These are phyloP conservation scores for Diadumene lineata DNA, from an alignment of 92 coral and sea anemone genomes.

Conservation along the genomic window DNA sequence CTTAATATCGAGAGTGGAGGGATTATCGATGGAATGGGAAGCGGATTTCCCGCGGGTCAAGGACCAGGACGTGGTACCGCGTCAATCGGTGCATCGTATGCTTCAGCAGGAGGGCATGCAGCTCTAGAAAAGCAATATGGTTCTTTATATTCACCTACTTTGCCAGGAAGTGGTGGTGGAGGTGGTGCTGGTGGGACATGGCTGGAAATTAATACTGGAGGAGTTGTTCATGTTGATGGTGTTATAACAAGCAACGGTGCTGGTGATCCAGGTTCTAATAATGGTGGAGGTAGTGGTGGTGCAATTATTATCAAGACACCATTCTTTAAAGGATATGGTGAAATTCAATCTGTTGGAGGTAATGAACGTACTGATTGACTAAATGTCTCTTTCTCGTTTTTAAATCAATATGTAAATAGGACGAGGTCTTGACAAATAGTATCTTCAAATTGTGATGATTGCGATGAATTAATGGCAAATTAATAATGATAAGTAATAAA, in stretches of 20 bases:
- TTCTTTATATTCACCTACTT: conserved; percentile 45
- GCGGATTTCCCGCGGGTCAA: conserved; percentile 49
- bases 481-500: too few species aligned
- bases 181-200: conserved; percentile 62
- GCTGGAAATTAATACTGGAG: conserved; percentile 54
- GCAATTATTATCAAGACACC: conserved; percentile 39
- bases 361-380: not conserved
- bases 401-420: too few species aligned
- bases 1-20: conserved; percentile 61
- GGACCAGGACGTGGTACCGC: conserved; percentile 67
- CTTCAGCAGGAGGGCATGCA: conserved; percentile 57
- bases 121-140: conserved; percentile 43
- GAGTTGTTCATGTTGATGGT: conserved; percentile 59
- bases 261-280: conserved; percentile 26
- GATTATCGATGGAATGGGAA: conserved; percentile 51
- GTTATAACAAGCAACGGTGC: conserved; percentile 40
- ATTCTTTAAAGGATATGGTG: conserved; percentile 57
- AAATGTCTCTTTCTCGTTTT: too few species aligned
- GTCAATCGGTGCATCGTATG: conserved; percentile 55
- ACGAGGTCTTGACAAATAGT: too few species aligned
- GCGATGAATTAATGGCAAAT: too few species aligned
- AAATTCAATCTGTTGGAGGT: conserved; percentile 59
- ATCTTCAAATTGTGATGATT: too few species aligned
- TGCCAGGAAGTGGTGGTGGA: conserved; percentile 72
- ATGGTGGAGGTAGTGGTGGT: conserved; percentile 76